phyloP scores from a whole-genome alignment of 2,888 invertebrate genomes.

The Noctua janthina region DNA sequence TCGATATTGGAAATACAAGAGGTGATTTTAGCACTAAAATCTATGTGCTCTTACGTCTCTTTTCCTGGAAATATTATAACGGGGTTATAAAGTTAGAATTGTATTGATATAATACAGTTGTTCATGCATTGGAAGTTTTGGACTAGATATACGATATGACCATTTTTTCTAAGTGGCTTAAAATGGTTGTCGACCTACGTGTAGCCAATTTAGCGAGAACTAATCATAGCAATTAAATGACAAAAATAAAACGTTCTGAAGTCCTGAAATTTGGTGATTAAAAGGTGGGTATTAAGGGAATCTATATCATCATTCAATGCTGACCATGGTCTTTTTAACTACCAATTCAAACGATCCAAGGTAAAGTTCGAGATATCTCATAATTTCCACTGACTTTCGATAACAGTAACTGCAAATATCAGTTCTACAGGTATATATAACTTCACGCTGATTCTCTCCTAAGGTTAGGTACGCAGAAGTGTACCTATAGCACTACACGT shows the following conservation, averaged over 20 bases:
- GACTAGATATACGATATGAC: not conserved
- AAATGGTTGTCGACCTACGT: conserved; percentile 17
- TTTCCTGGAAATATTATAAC: conserved; percentile 10
- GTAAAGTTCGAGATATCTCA: too few relatives aligned
- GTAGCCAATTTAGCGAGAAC: not conserved
- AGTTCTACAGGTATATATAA: too few relatives aligned
- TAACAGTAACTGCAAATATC: too few relatives aligned
- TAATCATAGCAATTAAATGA: not conserved
- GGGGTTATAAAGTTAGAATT: conserved; percentile 8
- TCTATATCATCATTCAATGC: not conserved
- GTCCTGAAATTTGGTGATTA: not conserved
- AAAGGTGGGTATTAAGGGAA: not conserved
- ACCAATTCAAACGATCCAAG: not conserved
- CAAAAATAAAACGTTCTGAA: not conserved
- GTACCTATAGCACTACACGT: not conserved
- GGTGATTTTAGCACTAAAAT: not conserved
- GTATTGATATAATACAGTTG: not conserved
- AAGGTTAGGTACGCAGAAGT: too few relatives aligned
- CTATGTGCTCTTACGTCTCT: not conserved
- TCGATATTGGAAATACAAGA: not conserved
- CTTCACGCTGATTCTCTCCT: too few relatives aligned
- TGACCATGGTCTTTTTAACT: too few relatives aligned
- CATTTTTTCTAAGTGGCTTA: conserved; percentile 12
- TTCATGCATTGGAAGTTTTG: conserved; percentile 13
- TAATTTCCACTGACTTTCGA: too few relatives aligned